A percentile compares a stretch with the other conserved stretches of the same genome.
phyloP scores from a whole-genome alignment of 2,113 vertebrate species.

The Dipodomys spectabilis region DNA sequence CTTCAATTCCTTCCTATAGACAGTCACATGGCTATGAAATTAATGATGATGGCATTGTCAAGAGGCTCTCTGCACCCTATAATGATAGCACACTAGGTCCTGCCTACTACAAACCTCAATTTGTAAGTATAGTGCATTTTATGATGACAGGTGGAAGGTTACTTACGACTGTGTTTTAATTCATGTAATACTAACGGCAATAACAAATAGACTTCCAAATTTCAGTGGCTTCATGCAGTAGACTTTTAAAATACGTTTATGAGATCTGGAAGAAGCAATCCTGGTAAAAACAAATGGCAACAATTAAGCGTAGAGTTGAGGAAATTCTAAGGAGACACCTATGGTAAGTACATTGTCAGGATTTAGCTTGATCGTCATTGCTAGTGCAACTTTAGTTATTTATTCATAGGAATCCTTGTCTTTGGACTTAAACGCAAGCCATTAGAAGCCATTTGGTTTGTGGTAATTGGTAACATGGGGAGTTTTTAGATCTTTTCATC shows the following conservation, averaged over 20 bases:
- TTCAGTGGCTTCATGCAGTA: neutral
- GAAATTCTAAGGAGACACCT: neutral
- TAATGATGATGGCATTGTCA: constrained; percentile 82
- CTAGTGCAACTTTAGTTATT: neutral
- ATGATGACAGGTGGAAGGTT: neutral
- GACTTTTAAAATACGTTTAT: neutral
- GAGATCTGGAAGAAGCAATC: constrained; percentile 17
- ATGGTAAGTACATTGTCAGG: neutral
- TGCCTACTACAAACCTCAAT: constrained; percentile 85
- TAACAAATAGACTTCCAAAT: neutral
- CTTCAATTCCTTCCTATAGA: constrained; percentile 89
- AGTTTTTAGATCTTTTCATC: neutral
- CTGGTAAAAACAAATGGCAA: neutral
- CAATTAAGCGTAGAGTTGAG: constrained; percentile 15
- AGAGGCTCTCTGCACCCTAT: constrained; percentile 81
- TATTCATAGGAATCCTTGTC: neutral
- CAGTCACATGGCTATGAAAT: constrained; percentile 89
- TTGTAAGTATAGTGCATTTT: constrained; percentile 82
- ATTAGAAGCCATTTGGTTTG: constrained; percentile 8
- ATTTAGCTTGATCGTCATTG: neutral
- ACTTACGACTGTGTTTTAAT: constrained; percentile 18
- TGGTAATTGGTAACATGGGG: neutral
- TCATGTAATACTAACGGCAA: neutral
- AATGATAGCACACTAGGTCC: constrained; percentile 87
- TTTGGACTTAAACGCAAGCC: neutral